Base-by-base conservation (phyloP, 1,140 invertebrate species). In the Drosophila dunni region DNA sequence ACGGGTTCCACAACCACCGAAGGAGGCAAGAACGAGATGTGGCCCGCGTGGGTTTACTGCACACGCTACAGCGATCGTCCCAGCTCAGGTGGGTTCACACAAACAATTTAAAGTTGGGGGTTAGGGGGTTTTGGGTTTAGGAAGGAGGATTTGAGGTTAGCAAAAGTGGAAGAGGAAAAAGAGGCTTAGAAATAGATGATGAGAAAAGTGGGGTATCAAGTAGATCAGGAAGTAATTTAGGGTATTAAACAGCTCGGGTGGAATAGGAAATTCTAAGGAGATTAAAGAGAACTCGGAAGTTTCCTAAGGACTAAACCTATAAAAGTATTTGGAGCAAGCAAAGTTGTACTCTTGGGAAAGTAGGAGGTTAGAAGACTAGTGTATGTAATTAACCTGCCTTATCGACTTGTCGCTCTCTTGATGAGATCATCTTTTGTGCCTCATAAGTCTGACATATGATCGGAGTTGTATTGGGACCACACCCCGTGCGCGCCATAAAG, bases 31-130 rank as follows among this genome's bases (percentile, higher is more conserved):
- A 91, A 92, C 54, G 90, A 92, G 73, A 88, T 96, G 68, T 97
- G 97, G 96, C 98, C 98, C 0, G 98, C 98, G 0, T 99, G 98
- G 98, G 97, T 99, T 3, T 99, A 98, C 92, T 99, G 98, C 93
- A 99, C 98, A 0, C 94, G 98, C 93, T 99, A 99, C 93, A 98
- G 97, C 63, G 98, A 99, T 93, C 94, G 98, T 91, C 98, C 98
- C 6, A 98, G 97, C 78, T 97, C 97, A 93, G 98, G 98, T 99
- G 94, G 94, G 95, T 94, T 13, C n/a, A n/a, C 40, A 29, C 13
- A 42, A 6, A 11, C 38, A 11, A 38, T 38, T 7, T 36, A 36
- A 36, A 36, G 34, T 3, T 7, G 34, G 9, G 34, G n/a, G n/a
- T n/a, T n/a, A 36, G 34, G 34, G 34, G 34, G 9, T 3, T 4